Evolutionary conservation across 2,888 invertebrate genomes (phyloP), one percentile per base, ranked within the genome.

Genomic region (Teleogryllus oceanicus): DNA sequence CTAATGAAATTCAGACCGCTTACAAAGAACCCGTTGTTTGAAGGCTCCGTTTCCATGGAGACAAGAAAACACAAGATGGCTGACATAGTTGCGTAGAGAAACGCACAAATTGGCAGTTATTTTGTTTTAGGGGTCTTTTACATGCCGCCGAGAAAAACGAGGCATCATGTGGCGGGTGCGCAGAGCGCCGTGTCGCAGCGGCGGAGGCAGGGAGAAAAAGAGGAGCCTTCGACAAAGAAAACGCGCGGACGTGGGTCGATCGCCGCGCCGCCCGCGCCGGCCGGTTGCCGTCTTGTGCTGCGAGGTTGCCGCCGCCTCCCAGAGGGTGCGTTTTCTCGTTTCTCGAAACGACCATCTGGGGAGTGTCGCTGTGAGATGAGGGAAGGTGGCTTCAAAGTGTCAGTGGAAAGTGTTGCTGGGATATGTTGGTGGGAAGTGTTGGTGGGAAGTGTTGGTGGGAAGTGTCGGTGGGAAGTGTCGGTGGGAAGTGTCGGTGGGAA

Each of bases 21-120:
- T 62, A 62, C 62, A 62, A 62, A 62, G 62, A 62, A 62, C 62
- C 13, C 62, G 62, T n/a, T 18, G 37, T 37, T 37, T 37, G 37
- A 37, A n/a, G n/a, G n/a, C 62, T 18, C 62, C 62, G 62, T 62
- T 62, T 62, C 62, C 62, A 62, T 62, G 62, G 62, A 4, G 62
- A 62, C 62, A 62, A 62, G 62, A 62, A 62, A 62, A n/a, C 62
- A 62, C 62, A 62, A 62, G 62, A 62, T 62, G 62, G 62, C 62
- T 62, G 62, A 62, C 62, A 62, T 62, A 62, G 62, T 62, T 62
- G 16, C 62, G 13, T 62, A n/a, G 62, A 62, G 62, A 62, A 62
- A 62, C 62, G 62, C 62, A 62, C 62, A 62, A 62, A 62, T 16
- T 62, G 16, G 62, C 62, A 62, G 62, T 62, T 62, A 62, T 62